These are phyloP conservation scores for Euura lappo DNA, from an alignment of 1,140 invertebrate genomes.

Conservation along the genomic window DNA sequence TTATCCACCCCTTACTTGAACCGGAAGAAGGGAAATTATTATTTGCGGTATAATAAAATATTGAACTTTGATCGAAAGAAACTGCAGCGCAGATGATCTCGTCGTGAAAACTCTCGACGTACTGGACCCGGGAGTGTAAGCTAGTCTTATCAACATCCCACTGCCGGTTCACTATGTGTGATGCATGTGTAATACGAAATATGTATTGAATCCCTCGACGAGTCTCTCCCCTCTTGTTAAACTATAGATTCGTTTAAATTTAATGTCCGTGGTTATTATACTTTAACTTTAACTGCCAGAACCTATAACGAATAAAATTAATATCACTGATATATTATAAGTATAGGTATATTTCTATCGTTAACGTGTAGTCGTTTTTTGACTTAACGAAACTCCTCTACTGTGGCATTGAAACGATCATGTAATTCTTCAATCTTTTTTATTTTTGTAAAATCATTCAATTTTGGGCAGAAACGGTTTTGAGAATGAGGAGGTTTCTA, in stretches of 20 bases:
- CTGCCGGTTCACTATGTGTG: background rate
- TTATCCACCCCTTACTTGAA: no score
- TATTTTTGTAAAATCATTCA: no score
- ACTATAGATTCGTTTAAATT: slow-evolving; percentile 3
- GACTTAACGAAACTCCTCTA: no score
- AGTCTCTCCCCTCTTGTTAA: background rate
- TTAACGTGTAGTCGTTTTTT: no score
- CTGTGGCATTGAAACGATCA: no score
- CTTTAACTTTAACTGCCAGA: background rate
- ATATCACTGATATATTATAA: background rate
- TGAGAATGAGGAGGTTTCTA: no score
- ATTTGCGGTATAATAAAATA: no score
- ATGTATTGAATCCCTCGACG: background rate
- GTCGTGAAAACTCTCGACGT: background rate
- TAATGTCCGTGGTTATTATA: background rate
- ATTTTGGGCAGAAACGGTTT: no score
- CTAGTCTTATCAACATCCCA: background rate
- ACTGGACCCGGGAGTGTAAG: background rate
- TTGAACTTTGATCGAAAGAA: no score
- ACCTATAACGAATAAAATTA: background rate
- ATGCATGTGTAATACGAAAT: background rate
- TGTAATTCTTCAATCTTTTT: no score
- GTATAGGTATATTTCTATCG: no score
- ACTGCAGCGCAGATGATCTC: background rate
- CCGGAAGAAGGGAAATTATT: no score